phyloP scores from a whole-genome alignment of 2,888 invertebrate genomes.

The Mamestra brassicae region DNA sequence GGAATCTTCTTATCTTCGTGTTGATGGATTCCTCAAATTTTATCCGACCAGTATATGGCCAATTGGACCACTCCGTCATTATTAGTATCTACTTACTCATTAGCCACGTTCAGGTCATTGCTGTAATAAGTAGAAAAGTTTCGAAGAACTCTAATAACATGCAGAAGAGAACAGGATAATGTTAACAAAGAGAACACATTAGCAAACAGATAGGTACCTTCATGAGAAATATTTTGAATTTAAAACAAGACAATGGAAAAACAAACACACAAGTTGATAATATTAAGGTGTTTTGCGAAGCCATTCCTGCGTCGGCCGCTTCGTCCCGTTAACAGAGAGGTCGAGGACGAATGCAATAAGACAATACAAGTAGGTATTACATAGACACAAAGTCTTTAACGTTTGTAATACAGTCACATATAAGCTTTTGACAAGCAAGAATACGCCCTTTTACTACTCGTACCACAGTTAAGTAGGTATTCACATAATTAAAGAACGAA shows the following conservation, averaged over 20 bases:
- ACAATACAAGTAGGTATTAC: slow-evolving; percentile 18
- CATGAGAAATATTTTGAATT: neutral
- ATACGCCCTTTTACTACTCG: neutral
- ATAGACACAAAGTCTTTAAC: neutral
- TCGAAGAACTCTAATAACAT: neutral
- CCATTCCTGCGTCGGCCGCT: slow-evolving; percentile 24
- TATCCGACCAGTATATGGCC: too few relatives aligned
- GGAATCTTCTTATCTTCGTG: too few relatives aligned
- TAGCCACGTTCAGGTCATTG: too few relatives aligned
- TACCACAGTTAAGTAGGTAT: neutral
- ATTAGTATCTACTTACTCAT: too few relatives aligned
- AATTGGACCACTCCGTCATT: too few relatives aligned
- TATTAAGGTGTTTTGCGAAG: slow-evolving; percentile 40
- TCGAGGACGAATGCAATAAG: slow-evolving; percentile 49
- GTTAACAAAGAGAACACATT: neutral
- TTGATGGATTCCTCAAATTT: too few relatives aligned
- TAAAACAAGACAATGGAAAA: slow-evolving; percentile 18
- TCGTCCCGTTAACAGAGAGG: slow-evolving; percentile 45
- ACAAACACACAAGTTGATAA: slow-evolving; percentile 18
- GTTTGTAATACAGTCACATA: neutral
- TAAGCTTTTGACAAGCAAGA: neutral
- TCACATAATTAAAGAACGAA: neutral
- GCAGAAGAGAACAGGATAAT: neutral
- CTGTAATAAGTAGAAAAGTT: neutral
- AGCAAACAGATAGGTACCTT: neutral